Base-by-base conservation (phyloP, 23 tunicate genomes). In the Halocynthia roretzi region DNA sequence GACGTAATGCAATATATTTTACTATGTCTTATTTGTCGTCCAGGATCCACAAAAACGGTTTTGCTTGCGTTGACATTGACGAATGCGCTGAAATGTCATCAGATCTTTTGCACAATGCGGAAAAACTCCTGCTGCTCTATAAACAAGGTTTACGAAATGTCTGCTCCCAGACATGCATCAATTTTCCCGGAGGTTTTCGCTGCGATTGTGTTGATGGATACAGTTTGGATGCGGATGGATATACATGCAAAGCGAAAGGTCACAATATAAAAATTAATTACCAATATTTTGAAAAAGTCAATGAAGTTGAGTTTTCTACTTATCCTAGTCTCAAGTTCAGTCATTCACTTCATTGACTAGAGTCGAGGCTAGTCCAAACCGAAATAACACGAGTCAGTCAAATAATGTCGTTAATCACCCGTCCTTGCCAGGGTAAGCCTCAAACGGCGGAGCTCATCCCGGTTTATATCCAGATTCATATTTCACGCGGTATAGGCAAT, bases 121-220 rank as follows among this genome's bases (percentile, higher is more conserved):
- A 74, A 74, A 74, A 74, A 54, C 64, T 74, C 20, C 5, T 44
- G 9, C 31, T 8, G 56, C 15, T 74, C 31, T 74, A 54, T 18
- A 50, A 74, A 8, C 20, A 53, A 54, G 78, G 78, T 8, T 50
- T 74, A 19, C 14, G 56, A n/a, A 22, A 52, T 40, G 56, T 74
- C 10, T 74, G 78, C 64, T 17, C 64, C 21, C 78, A 74, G 5
- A 10, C 55, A 50, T 74, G 78, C 78, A 5, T 50, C 55, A 74
- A 74, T 56, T 53, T 56, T 5, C 64, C 17, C 8, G 78, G 78
- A 10, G 6, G 60, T 21, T 74, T 74, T 54, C 78, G 56, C 10
- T 74, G 78, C 21, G 56, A 62, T 5, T 74, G 78, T 18, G 78
- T 64, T 22, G 78, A 74, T 56, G 78, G 78, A 10, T 74, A 74